Conservation (phyloP, 1,140 invertebrate species). For the Trichoplusia ni region DNA sequence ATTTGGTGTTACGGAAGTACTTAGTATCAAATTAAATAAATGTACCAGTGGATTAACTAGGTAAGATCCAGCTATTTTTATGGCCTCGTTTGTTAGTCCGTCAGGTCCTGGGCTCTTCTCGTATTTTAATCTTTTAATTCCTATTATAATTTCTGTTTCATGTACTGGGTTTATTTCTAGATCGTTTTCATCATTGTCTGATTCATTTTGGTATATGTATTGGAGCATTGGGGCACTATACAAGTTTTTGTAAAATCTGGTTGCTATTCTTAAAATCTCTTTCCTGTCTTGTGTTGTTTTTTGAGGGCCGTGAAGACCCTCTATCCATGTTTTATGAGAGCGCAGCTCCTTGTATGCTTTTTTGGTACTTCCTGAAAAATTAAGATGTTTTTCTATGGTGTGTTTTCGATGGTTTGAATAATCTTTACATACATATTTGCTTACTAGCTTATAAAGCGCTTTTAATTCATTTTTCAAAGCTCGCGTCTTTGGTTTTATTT, state of each 20-base stretch:
- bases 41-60: constrained; percentile 17
- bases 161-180: not conserved
- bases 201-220: not conserved
- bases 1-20: constrained; percentile 5
- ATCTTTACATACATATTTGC: constrained; percentile 28
- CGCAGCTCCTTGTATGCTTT: constrained; percentile 36
- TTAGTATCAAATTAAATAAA: constrained; percentile 35
- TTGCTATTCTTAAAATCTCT: too few relatives aligned
- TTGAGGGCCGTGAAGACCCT: constrained; percentile 16
- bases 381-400: constrained; percentile 32
- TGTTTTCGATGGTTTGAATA: constrained; percentile 30
- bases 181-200: not conserved
- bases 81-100: constrained; percentile 23
- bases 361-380: constrained; percentile 12
- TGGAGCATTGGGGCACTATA: constrained; percentile 29
- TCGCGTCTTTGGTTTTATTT: constrained; percentile 29
- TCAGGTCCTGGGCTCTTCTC: constrained; percentile 33
- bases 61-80: constrained; percentile 14
- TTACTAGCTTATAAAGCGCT: too few relatives aligned
- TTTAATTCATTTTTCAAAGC: too few relatives aligned
- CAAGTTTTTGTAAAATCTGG: constrained; percentile 23
- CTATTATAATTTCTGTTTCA: not conserved
- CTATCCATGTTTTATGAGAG: constrained; percentile 37
- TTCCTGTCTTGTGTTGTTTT: constrained; percentile 31
- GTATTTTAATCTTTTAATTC: constrained; percentile 14